phyloP scores from a whole-genome alignment of 2,797 vertebrate species.

The Argyrosomus regius region DNA sequence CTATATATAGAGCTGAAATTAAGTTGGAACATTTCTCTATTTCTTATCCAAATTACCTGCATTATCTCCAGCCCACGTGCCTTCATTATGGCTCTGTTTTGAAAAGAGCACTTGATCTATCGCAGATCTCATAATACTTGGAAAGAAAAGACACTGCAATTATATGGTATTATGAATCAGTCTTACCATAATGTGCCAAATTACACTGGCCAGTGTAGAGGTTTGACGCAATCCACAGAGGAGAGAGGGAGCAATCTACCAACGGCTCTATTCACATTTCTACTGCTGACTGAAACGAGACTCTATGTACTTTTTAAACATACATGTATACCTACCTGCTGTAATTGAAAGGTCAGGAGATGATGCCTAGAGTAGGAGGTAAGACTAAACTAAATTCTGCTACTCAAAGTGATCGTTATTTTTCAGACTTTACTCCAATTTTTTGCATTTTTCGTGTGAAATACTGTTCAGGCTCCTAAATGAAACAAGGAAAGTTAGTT shows the following conservation, averaged over 20 bases:
- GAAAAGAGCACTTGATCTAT: conserved; percentile 44
- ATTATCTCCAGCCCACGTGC: conserved; percentile 33
- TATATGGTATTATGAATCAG: conserved; percentile 64
- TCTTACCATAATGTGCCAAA: conserved; percentile 43
- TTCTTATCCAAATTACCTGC: conserved; percentile 26
- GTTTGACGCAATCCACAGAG: conserved; percentile 4
- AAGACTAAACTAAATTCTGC: background rate
- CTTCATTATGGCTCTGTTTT: conserved; percentile 37
- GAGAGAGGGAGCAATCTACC: conserved; percentile 13
- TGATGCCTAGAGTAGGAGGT: no score
- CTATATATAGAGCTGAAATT: conserved; percentile 27
- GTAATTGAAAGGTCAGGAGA: background rate
- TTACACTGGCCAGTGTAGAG: conserved; percentile 24
- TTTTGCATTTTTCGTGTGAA: no score
- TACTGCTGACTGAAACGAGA: conserved; percentile 1
- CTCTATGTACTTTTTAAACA: background rate
- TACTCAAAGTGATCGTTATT: background rate
- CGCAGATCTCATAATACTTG: conserved; percentile 18
- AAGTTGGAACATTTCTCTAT: conserved; percentile 13
- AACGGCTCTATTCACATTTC: conserved; percentile 6
- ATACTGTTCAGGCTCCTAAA: no score
- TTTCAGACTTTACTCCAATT: no score
- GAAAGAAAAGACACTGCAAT: conserved; percentile 41
- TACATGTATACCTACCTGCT: background rate
- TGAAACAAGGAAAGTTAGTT: background rate